A percentile compares a stretch with the other conserved stretches of the same genome.
phyloP scores from a whole-genome alignment of 2,113 vertebrate species.

The Chloropsis cyanopogon region DNA sequence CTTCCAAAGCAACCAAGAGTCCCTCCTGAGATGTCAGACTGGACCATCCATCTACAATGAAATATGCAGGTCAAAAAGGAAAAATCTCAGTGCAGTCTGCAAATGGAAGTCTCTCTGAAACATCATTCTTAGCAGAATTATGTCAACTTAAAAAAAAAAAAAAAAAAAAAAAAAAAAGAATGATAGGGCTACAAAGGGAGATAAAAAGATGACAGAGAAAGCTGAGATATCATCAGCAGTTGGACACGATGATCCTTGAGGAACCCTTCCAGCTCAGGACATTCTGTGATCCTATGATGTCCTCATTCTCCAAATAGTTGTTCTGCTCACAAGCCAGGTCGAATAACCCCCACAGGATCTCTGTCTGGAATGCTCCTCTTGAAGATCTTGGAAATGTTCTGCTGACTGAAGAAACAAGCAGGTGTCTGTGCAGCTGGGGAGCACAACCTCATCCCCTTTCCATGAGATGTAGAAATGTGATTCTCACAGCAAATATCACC shows the following conservation, averaged over 20 bases:
- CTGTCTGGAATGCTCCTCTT: background rate
- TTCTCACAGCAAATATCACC: background rate
- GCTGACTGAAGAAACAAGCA: background rate
- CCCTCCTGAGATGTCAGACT: background rate
- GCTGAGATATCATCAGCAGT: background rate
- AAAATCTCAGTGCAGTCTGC: background rate
- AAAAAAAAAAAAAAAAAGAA: too few relatives aligned
- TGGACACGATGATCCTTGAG: background rate
- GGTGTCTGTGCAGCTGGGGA: background rate
- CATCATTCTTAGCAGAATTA: background rate
- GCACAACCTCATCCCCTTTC: background rate
- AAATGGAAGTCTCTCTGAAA: background rate
- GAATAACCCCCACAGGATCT: background rate
- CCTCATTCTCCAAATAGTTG: background rate
- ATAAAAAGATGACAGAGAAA: background rate
- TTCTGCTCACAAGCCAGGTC: background rate
- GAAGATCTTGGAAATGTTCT: background rate
- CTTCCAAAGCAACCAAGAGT: background rate
- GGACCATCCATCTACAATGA: background rate
- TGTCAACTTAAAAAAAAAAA: rapidly evolving
- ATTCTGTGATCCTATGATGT: background rate
- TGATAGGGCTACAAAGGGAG: background rate
- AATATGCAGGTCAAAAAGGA: background rate
- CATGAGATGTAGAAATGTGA: background rate
- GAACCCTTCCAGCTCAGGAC: background rate